Base-by-base conservation (phyloP, 2,888 invertebrate genomes). In the Drosophila recens region DNA sequence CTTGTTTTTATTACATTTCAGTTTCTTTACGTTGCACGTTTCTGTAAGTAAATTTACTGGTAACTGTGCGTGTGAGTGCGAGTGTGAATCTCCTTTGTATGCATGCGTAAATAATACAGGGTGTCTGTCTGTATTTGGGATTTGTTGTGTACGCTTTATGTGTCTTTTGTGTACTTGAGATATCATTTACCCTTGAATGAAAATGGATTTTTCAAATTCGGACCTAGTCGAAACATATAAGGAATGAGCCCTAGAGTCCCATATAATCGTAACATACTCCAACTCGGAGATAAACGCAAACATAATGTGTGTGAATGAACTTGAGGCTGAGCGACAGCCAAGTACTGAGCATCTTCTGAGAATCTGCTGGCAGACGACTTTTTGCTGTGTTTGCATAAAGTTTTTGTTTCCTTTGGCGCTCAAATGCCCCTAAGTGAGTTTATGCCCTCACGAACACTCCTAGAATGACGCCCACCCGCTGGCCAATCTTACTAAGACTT, bases 301-400 rank as follows among this genome's bases (percentile, higher is more conserved):
- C 6, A 40, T 38, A 13, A 58, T 40, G 17, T 42, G 40, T 46
- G 65, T 78, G 64, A 79, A 73, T 73, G 79, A 70, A 70, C 49
- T 38, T 20, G 3, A 27, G 9, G 9, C 23, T 38, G 20, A 43
- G 58, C 42, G 13, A 9, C 13, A 33, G 45, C 10, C 46, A 9
- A 48, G 13, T 20, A 51, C 36, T 10, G 20, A 36, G 40, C 27
- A 30, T 46, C 36, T 46, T 23, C 23, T 23, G 0, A 11, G 46
- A 45, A 57, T n/a, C 23, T 43, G 17, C 56, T 54, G 36, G 46
- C 54, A 38, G 38, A n/a, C 48, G 67, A 78, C 78, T 78, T 88
- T 63, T 56, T 83, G 81, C 81, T 77, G 67, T 73, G 84, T 88
- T 86, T 86, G 84, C 87, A 75, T 70, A 72, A 79, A 79, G 70